These are phyloP conservation scores for Drosophila biarmipes DNA, from an alignment of 1,140 invertebrate species.

Conservation along the genomic window DNA sequence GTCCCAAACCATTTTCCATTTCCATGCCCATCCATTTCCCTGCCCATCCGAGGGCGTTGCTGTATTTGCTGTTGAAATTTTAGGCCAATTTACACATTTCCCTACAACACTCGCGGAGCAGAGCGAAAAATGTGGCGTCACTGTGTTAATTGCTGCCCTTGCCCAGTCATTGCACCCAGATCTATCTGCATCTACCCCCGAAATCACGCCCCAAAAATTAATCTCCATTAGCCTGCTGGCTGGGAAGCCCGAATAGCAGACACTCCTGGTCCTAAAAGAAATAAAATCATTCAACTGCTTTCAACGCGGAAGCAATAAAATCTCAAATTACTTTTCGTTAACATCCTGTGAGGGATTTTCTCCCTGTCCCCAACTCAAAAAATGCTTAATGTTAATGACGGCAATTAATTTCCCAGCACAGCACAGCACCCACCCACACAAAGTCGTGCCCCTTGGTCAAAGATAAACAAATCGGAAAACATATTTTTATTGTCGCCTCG, in stretches of 20 bases:
- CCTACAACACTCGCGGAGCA: conserved; percentile 41
- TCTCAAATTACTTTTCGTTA: conserved; percentile 80
- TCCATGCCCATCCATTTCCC: conserved; percentile 22
- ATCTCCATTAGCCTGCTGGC: conserved; percentile 71
- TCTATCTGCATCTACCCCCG: conserved; percentile 48
- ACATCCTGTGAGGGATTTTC: conserved; percentile 61
- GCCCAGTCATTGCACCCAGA: conserved; percentile 58
- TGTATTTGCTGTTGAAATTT: conserved; percentile 74
- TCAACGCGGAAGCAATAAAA: conserved; percentile 82
- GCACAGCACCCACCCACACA: conserved; percentile 37
- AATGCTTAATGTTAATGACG: conserved; percentile 65
- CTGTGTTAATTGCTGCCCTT: conserved; percentile 68
- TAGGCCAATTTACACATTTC: conserved; percentile 80
- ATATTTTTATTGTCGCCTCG: conserved; percentile 75
- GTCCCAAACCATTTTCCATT: conserved; percentile 12
- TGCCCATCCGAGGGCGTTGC: conserved; percentile 47
- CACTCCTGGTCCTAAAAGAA: background rate
- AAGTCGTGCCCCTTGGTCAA: conserved; percentile 14
- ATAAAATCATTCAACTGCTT: conserved; percentile 53
- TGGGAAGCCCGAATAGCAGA: conserved; percentile 1
- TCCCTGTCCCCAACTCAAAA: background rate
- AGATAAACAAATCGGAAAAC: conserved; percentile 76
- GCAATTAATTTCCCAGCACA: conserved; percentile 69
- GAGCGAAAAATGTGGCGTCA: conserved; percentile 68
- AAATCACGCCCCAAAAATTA: conserved; percentile 69